phyloP scores from a whole-genome alignment of 2,797 vertebrate genomes.

The Aphelocoma californica region DNA sequence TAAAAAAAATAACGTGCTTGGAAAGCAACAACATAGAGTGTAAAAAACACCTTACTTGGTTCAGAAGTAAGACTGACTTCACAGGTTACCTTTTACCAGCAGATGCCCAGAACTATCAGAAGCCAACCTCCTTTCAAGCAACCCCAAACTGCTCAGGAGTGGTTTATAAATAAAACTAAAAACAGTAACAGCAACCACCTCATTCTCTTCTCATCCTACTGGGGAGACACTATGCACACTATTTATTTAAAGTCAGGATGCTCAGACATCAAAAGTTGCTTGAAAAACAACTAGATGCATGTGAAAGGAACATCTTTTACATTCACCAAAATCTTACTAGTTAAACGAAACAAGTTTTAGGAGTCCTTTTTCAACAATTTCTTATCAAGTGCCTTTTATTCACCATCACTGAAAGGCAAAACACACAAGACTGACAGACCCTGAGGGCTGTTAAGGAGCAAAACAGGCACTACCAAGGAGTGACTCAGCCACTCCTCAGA shows the following conservation, averaged over 20 bases:
- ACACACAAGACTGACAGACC: accelerated
- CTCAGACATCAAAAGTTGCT: not conserved
- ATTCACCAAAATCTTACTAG: not conserved
- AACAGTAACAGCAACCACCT: not conserved
- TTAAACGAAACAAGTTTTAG: not conserved
- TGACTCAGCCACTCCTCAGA: not conserved
- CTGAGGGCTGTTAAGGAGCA: not conserved
- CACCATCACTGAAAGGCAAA: not conserved
- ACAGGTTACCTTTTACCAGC: not conserved
- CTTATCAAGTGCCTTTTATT: not conserved
- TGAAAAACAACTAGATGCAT: not conserved
- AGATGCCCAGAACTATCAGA: not conserved
- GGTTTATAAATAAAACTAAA: not conserved
- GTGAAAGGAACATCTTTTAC: not conserved
- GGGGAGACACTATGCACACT: not conserved
- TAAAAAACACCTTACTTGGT: not conserved
- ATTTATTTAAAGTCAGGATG: not conserved
- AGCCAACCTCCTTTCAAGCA: accelerated
- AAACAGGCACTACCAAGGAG: not conserved
- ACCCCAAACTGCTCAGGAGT: not conserved
- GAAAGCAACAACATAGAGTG: not conserved
- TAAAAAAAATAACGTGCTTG: not conserved
- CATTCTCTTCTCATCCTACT: not conserved
- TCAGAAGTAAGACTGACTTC: not conserved
- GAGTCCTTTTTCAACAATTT: not conserved